These are phyloP conservation scores for Myopa tessellatipennis DNA, from an alignment of 2,888 invertebrate species.

Conservation along the genomic window DNA sequence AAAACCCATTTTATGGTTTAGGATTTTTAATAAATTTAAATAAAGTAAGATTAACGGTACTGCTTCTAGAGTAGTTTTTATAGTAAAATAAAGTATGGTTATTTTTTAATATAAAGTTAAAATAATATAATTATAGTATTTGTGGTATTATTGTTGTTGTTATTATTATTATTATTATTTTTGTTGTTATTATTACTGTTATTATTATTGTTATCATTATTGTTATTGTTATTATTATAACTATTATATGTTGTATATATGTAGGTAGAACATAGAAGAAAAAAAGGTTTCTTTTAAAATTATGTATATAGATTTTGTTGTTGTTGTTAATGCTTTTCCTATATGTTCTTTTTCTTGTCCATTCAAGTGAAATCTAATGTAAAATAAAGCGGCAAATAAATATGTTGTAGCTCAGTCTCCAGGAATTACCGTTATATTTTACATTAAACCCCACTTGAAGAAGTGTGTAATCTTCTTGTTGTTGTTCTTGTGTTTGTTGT, in stretches of 20 bases:
- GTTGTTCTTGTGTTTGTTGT: constrained; percentile 45
- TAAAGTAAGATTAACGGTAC: constrained; percentile 6
- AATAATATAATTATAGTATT: constrained; percentile 4
- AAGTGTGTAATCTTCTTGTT: constrained; percentile 43
- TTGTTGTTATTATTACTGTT: not conserved
- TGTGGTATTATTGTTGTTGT: too few species aligned
- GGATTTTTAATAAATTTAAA: too few species aligned
- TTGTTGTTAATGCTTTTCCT: constrained; percentile 15
- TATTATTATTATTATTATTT: not conserved
- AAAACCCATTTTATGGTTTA: too few species aligned
- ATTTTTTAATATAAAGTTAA: not conserved
- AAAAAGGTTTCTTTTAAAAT: constrained; percentile 1
- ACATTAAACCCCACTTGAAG: constrained; percentile 32
- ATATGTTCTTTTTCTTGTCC: constrained; percentile 35
- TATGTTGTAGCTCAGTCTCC: constrained; percentile 69
- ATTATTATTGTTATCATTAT: not conserved
- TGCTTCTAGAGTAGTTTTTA: not conserved
- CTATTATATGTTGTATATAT: constrained; percentile 33
- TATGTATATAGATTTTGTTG: not conserved
- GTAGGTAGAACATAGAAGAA: constrained; percentile 25
- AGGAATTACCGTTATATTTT: constrained; percentile 62
- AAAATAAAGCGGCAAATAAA: constrained; percentile 65
- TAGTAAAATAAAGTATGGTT: not conserved
- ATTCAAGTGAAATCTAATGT: constrained; percentile 42
- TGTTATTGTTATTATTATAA: not conserved